Conservation (phyloP, 2,113 vertebrate genomes). For the Chamaetylas fuelleborni region DNA sequence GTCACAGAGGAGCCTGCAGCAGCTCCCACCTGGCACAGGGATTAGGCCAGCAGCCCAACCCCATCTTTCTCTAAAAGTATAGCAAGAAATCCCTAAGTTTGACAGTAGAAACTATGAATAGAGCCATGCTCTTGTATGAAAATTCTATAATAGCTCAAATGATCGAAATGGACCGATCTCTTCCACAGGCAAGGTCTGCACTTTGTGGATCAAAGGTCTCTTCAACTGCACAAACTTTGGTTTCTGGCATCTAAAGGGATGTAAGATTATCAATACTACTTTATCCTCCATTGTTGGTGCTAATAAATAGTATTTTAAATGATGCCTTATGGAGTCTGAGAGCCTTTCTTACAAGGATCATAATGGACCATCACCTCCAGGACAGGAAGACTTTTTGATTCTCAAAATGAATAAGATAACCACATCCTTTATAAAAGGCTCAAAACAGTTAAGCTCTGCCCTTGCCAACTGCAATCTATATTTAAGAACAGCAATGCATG, state of each 20-base stretch:
- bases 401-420: neutral
- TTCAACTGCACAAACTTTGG: neutral
- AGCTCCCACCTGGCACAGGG: neutral
- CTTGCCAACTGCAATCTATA: neutral
- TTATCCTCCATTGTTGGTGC: neutral
- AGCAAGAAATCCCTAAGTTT: neutral
- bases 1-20: neutral
- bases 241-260: neutral
- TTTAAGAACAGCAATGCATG: neutral
- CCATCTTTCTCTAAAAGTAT: neutral
- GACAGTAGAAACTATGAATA: neutral
- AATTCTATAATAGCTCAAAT: neutral
- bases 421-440: neutral
- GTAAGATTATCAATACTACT: neutral
- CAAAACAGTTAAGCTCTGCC: neutral
- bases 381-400: neutral
- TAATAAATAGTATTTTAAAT: neutral
- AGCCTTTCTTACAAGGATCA: neutral
- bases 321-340: fast-evolving
- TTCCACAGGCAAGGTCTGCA: neutral
- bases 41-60: neutral
- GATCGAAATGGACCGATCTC: neutral
- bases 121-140: neutral
- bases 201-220: fast-evolving
- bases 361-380: neutral